These are phyloP conservation scores for Neostethus bicornis DNA, from an alignment of 2,797 vertebrate species.

Conservation along the genomic window DNA sequence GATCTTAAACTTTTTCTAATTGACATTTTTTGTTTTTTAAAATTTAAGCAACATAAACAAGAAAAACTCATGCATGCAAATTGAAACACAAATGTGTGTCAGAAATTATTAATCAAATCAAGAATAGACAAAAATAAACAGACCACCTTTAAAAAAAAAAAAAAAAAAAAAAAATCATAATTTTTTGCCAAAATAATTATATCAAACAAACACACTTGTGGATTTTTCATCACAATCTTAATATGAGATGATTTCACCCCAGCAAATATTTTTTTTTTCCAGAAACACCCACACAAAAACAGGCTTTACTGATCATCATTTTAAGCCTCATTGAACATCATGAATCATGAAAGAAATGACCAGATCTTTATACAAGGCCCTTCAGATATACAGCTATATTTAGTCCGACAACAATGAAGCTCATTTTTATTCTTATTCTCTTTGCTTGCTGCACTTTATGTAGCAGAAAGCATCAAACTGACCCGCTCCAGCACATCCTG, in stretches of 20 bases:
- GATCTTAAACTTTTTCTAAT: conserved; percentile 18
- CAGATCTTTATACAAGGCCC: conserved; percentile 41
- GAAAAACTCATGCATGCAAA: no score
- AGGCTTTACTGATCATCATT: conserved; percentile 23
- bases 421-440: conserved; percentile 13
- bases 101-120: background rate
- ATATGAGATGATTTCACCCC: background rate
- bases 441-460: conserved; percentile 50
- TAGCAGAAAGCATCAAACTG: conserved; percentile 45
- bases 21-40: no score
- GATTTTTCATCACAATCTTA: background rate
- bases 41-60: no score
- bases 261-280: conserved; percentile 10
- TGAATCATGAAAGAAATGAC: conserved; percentile 55
- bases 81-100: background rate
- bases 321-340: conserved; percentile 26
- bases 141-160: no score
- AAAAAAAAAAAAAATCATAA: no score
- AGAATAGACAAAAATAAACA: no score
- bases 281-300: conserved; percentile 52
- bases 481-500: conserved; percentile 57
- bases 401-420: conserved; percentile 28
- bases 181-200: no score
- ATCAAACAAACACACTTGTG: background rate
- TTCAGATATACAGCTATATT: conserved; percentile 26